Evolutionary conservation across 2,113 vertebrate genomes (phyloP), one percentile per base, ranked within the genome.

Genomic region (Microtus pennsylvanicus): DNA sequence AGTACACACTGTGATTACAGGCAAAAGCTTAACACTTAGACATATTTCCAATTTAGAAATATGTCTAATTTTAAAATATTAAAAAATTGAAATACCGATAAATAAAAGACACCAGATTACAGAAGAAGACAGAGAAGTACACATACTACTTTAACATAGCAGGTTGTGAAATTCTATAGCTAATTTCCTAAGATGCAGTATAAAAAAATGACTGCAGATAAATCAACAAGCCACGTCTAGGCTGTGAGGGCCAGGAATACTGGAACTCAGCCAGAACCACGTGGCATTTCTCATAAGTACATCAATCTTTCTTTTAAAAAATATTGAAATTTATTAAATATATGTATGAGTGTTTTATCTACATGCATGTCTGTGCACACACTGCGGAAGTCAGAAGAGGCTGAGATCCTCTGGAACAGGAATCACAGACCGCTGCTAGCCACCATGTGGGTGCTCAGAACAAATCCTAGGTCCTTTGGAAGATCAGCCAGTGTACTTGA

Each of bases 31-130:
- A 86, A 47, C 45, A 76, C 22, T 35, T 24, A 33, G 17, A 26
- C 47, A 82, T 4, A 74, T 78, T 90, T 93, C 58, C 94, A 77
- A n/a, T 96, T 72, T 55, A 69, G 47, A 16, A 87, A 72, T 55
- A 55, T 55, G 55, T 55, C 55, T 55, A 55, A 55, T 55, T 5
- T 55, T 55, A 55, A 55, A 55, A 55, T 55, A 55, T 55, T 58
- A 11, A 28, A 65, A 78, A 72, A 19, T 19, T 45, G 24, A 72
- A 35, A 14, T 42, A 74, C 30, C 77, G 35, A 38, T 63, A 63
- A 63, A 83, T 38, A 83, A 30, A 83, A 94, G 47, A 90, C 2
- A 30, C 38, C 26, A 85, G 45, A 52, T 92, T 94, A 89, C 47
- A 70, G 30, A 78, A 78, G 42, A n/a, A 90, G 35, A 87, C 50